phyloP scores from a whole-genome alignment of 2,888 invertebrate species.

The Stenolophus ochropezus region DNA sequence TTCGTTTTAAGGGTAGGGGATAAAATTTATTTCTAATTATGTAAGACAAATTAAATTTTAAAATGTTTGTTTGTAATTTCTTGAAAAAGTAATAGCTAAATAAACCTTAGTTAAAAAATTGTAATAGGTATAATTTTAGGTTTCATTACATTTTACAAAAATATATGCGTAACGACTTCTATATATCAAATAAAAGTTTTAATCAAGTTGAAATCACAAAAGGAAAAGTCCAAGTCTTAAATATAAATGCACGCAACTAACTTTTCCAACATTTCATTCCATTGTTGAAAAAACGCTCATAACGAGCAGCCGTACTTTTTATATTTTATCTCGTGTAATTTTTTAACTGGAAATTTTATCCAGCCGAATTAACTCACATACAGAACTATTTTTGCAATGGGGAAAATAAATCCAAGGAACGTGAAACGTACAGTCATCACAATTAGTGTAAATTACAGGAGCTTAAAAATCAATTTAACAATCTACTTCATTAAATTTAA shows the following conservation, averaged over 20 bases:
- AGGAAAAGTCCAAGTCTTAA: not conserved
- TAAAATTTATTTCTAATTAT: not conserved
- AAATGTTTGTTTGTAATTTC: too few relatives aligned
- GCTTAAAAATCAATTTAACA: not conserved
- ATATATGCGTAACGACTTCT: not conserved
- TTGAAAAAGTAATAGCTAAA: too few relatives aligned
- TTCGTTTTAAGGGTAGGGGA: not conserved
- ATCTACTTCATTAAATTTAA: too few relatives aligned
- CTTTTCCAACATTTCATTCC: not conserved
- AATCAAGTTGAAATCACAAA: not conserved
- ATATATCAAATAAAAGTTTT: constrained; percentile 1
- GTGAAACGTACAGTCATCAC: not conserved
- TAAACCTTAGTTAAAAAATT: too few relatives aligned
- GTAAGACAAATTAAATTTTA: not conserved
- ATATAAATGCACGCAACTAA: not conserved
- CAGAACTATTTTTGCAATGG: not conserved
- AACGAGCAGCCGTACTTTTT: not conserved
- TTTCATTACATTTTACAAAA: not conserved
- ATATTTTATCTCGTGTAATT: not conserved
- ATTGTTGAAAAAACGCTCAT: not conserved
- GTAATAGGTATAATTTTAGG: too few relatives aligned
- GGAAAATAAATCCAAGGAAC: not conserved
- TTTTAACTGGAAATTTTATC: not conserved
- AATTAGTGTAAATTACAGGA: not conserved
- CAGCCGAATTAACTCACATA: not conserved